A percentile compares a stretch with the other conserved stretches of the same genome.
phyloP scores from a whole-genome alignment of 2,888 invertebrate genomes.

The Drosophila merina region DNA sequence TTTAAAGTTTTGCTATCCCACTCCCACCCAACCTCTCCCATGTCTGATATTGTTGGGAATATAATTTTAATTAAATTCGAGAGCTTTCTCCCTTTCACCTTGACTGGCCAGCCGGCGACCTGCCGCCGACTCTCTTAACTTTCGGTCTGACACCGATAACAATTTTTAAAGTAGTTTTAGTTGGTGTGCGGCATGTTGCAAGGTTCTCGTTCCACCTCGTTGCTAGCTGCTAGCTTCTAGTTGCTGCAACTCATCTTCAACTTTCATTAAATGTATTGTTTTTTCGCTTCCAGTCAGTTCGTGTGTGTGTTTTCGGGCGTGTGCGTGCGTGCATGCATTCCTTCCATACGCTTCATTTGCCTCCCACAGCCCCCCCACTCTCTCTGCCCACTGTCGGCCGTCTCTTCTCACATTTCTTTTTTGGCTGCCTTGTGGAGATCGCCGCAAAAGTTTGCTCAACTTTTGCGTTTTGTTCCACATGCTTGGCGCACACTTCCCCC shows the following conservation, averaged over 20 bases:
- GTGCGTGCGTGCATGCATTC: constrained; percentile 44
- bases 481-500: constrained; percentile 70
- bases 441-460: constrained; percentile 75
- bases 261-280: constrained; percentile 79
- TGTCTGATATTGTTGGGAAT: constrained; percentile 65
- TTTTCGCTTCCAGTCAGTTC: constrained; percentile 42
- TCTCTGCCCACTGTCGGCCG: constrained; percentile 5
- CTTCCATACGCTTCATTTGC: constrained; percentile 66
- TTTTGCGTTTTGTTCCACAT: constrained; percentile 76
- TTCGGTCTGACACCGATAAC: constrained; percentile 48
- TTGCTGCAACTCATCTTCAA: constrained; percentile 69
- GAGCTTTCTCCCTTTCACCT: constrained; percentile 35
- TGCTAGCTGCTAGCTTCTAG: constrained; percentile 8
- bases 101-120: constrained; percentile 9
- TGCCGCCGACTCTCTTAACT: background rate
- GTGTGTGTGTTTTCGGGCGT: constrained; percentile 8
- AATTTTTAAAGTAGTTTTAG: constrained; percentile 65
- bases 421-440: constrained; percentile 50
- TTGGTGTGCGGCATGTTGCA: constrained; percentile 17
- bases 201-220: background rate
- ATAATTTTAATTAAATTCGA: constrained; percentile 77
- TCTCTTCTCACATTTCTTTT: background rate
- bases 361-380: constrained; percentile 26
- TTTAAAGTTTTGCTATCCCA: constrained; percentile 61
- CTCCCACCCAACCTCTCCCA: background rate